Evolutionary conservation across 2,888 invertebrate species (phyloP).

Genomic region (Stenolophus ochropezus): DNA sequence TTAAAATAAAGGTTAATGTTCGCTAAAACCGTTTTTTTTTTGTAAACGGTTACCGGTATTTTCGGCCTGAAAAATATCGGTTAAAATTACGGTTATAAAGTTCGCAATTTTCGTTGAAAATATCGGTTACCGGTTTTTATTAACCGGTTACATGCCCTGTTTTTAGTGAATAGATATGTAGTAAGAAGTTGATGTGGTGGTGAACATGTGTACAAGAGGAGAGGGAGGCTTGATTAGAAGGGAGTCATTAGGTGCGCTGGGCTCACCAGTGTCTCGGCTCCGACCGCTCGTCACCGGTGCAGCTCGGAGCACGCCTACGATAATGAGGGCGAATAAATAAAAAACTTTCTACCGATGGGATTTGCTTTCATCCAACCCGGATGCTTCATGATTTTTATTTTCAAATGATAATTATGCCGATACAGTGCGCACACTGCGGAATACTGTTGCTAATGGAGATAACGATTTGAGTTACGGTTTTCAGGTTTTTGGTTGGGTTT

Average conservation of each 20-base stretch:
- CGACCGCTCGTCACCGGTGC: background rate
- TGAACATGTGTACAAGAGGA: too few relatives aligned
- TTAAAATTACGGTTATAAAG: too few relatives aligned
- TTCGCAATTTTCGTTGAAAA: too few relatives aligned
- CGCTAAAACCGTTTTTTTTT: too few relatives aligned
- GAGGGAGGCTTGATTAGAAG: conserved; percentile 12
- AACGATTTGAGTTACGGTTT: conserved; percentile 14
- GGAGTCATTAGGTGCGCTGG: conserved; percentile 44
- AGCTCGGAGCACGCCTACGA: background rate
- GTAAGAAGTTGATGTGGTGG: too few relatives aligned
- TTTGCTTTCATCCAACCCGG: conserved; percentile 28
- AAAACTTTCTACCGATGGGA: conserved; percentile 39
- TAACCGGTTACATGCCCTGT: too few relatives aligned
- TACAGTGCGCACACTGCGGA: background rate
- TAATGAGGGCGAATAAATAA: conserved; percentile 52
- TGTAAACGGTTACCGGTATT: too few relatives aligned
- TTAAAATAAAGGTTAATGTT: too few relatives aligned
- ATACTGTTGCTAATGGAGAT: conserved; percentile 30
- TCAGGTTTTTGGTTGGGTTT: background rate
- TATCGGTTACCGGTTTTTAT: too few relatives aligned
- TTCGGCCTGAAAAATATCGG: too few relatives aligned
- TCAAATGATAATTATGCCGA: conserved; percentile 26
- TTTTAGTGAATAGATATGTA: too few relatives aligned
- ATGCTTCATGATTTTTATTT: conserved; percentile 1
- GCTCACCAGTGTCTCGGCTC: background rate